Conservation (phyloP, 2,888 invertebrate species). For the Phlogophora meticulosa region DNA sequence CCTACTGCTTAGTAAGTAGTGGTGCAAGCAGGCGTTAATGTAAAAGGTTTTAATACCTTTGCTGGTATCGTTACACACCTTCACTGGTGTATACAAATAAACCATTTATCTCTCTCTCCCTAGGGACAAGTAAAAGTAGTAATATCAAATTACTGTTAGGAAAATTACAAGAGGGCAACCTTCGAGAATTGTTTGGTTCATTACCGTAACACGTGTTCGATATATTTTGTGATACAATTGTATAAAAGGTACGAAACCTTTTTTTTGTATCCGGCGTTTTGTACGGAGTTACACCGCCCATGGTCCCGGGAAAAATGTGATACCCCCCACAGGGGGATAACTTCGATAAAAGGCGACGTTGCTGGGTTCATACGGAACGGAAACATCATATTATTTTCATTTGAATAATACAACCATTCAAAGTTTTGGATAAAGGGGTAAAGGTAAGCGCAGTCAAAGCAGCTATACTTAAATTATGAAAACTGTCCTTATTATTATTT, state of each 20-base stretch:
- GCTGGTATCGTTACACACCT: too few species aligned
- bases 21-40: too few species aligned
- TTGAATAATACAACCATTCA: neutral
- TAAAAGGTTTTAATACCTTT: too few species aligned
- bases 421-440: too few species aligned
- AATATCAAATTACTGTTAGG: neutral
- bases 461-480: too few species aligned
- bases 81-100: too few species aligned
- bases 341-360: neutral
- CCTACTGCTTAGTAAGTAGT: too few species aligned
- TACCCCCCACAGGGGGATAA: neutral
- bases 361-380: neutral
- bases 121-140: neutral
- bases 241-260: neutral
- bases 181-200: neutral
- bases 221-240: neutral
- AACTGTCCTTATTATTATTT: too few species aligned
- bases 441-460: too few species aligned
- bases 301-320: neutral
- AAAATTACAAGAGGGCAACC: neutral
- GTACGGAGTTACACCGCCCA: too few species aligned
- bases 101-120: too few species aligned
- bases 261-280: neutral
- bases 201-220: neutral
- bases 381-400: neutral